Evolutionary conservation across 2,888 invertebrate genomes (phyloP).

Genomic region (Drosophila infuscata): DNA sequence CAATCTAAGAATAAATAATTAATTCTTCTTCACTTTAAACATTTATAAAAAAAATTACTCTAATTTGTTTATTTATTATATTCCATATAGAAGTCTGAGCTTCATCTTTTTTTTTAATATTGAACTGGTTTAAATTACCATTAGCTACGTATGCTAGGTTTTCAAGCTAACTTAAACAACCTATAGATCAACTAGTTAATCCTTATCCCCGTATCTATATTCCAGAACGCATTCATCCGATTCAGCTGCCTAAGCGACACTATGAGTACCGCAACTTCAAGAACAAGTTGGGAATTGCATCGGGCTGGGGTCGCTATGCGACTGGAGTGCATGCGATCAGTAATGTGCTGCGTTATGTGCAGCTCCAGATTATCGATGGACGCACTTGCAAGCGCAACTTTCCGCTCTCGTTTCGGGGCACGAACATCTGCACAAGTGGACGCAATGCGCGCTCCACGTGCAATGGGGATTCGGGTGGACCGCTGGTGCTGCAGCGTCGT

Average conservation of each 20-base stretch:
- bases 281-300: constrained; percentile 83
- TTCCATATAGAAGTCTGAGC: not conserved
- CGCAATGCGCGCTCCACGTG: constrained; percentile 84
- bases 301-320: constrained; percentile 86
- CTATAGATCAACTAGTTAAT: not conserved
- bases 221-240: constrained; percentile 84
- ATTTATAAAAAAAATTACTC: not conserved
- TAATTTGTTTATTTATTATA: not conserved
- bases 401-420: constrained; percentile 82
- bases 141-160: not conserved
- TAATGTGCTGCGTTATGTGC: constrained; percentile 84
- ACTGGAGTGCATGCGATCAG: constrained; percentile 84
- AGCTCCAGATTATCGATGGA: constrained; percentile 84
- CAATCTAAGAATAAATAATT: not conserved
- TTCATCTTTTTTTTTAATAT: not conserved
- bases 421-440: constrained; percentile 85
- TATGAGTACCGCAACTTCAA: constrained; percentile 82
- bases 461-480: constrained; percentile 85
- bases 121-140: not conserved
- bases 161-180: not conserved
- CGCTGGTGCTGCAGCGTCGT: constrained; percentile 80
- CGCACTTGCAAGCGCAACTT: constrained; percentile 84
- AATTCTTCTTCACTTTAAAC: not conserved
- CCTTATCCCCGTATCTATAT: not conserved
- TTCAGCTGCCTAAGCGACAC: constrained; percentile 82